These are phyloP conservation scores for Takifugu ocellatus DNA, from an alignment of 2,797 vertebrate species.

Conservation along the genomic window DNA sequence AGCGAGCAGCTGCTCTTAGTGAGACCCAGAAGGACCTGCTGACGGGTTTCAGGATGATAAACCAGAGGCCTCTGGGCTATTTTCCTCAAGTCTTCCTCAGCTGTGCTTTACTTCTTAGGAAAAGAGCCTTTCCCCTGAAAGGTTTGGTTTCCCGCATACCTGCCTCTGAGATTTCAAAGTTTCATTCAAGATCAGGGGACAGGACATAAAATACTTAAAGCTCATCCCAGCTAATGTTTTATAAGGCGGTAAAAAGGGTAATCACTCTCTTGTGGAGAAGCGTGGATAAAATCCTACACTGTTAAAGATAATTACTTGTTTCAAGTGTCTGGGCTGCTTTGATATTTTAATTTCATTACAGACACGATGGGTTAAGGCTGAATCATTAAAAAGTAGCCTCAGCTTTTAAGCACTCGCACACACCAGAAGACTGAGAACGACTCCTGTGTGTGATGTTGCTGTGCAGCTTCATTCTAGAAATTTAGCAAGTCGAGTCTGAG, in stretches of 20 bases:
- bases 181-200: not conserved
- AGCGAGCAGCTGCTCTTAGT: conserved; percentile 46
- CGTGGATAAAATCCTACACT: no score
- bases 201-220: not conserved
- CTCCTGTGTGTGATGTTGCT: no score
- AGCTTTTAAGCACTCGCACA: no score
- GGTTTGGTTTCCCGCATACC: conserved; percentile 18
- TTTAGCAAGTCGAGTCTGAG: no score
- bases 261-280: not conserved
- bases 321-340: no score
- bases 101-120: conserved; percentile 32
- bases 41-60: conserved; percentile 36
- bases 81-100: conserved; percentile 23
- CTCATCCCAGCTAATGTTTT: not conserved
- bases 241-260: not conserved
- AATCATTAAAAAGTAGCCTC: no score
- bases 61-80: conserved; percentile 21
- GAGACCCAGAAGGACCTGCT: conserved; percentile 45
- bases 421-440: no score
- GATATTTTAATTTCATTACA: no score
- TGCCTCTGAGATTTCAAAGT: conserved; percentile 1
- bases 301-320: no score
- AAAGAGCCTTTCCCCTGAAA: conserved; percentile 17
- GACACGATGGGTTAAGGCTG: no score
- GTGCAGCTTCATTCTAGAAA: no score